Evolutionary conservation across 2,888 invertebrate genomes (phyloP).

Genomic region (Ophion costatus): DNA sequence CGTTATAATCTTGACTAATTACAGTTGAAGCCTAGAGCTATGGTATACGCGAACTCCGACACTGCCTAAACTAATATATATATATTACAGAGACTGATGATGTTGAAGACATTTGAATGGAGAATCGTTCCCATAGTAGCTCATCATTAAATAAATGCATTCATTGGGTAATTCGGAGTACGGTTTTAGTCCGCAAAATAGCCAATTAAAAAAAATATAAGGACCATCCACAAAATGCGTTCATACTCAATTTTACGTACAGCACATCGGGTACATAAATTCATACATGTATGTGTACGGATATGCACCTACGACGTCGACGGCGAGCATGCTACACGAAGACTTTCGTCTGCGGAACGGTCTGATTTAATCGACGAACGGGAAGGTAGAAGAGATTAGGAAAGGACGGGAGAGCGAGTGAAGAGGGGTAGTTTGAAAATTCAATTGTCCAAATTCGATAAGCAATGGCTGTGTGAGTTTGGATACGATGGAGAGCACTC

Average conservation of each 20-base stretch:
- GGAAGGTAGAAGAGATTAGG: slow-evolving; percentile 21
- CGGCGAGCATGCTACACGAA: background rate
- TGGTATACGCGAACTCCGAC: slow-evolving; percentile 15
- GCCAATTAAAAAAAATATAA: too few relatives aligned
- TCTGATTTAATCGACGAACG: slow-evolving; percentile 62
- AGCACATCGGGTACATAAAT: too few relatives aligned
- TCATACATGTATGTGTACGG: too few relatives aligned
- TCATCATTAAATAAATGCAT: too few relatives aligned
- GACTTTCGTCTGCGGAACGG: slow-evolving; percentile 48
- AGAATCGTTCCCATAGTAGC: background rate
- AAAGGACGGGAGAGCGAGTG: slow-evolving; percentile 7
- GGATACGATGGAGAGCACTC: slow-evolving; percentile 23
- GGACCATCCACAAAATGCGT: too few relatives aligned
- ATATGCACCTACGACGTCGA: too few relatives aligned
- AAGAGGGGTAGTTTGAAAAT: slow-evolving; percentile 53
- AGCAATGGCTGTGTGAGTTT: slow-evolving; percentile 16
- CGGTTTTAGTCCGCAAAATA: too few relatives aligned
- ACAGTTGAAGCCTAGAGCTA: slow-evolving; percentile 58
- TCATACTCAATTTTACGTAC: too few relatives aligned
- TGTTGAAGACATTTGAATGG: too few relatives aligned
- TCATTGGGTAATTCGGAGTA: too few relatives aligned
- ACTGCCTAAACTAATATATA: background rate
- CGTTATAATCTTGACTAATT: slow-evolving; percentile 68
- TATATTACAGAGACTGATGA: background rate
- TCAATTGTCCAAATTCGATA: slow-evolving; percentile 54